Conservation (phyloP, 2,888 invertebrate genomes). For the Coelogynopora nodosa region DNA sequence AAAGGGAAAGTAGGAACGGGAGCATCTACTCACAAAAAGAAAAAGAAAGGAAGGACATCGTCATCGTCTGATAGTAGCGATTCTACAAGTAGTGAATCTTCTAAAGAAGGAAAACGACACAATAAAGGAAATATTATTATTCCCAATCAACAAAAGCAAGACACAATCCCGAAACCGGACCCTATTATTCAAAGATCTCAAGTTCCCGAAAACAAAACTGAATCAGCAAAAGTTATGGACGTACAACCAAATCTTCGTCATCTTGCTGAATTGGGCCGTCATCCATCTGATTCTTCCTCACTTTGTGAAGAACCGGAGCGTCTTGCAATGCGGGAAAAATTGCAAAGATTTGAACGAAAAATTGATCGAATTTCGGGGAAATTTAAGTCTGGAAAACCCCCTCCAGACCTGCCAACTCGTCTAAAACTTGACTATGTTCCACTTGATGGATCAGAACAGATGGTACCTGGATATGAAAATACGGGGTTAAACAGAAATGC, state of each 20-base stretch:
- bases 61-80: neutral
- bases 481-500: neutral
- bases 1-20: neutral
- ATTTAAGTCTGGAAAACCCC: neutral
- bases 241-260: neutral
- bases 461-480: neutral
- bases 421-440: neutral
- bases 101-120: neutral
- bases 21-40: neutral
- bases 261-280: neutral
- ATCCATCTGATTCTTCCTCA: neutral
- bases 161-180: neutral
- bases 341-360: neutral
- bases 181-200: too few species aligned
- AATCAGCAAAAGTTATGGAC: neutral
- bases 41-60: neutral
- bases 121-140: neutral
- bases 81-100: neutral
- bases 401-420: neutral
- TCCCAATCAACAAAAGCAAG: neutral
- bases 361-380: conserved; percentile 2
- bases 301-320: neutral
- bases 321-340: neutral
- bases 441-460: neutral
- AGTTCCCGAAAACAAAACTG: neutral